These are phyloP conservation scores for Hippolais icterina DNA, from an alignment of 2,113 vertebrate genomes.

Conservation along the genomic window DNA sequence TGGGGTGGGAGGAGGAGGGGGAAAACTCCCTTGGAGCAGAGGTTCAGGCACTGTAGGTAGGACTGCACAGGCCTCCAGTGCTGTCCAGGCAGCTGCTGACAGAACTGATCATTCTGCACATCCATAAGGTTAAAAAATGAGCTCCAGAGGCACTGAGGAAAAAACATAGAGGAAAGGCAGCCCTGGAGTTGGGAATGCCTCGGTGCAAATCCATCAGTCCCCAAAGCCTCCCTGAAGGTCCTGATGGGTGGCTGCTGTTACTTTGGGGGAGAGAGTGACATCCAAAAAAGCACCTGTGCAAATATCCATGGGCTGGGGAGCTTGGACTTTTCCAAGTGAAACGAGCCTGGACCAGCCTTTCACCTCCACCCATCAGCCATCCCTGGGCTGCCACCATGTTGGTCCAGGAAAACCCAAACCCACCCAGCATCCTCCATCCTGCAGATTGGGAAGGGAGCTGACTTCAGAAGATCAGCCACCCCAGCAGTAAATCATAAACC, in stretches of 20 bases:
- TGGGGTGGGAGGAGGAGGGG: background rate
- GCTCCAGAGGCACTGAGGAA: background rate
- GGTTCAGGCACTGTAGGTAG: background rate
- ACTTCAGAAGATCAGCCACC: background rate
- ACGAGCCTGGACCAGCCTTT: background rate
- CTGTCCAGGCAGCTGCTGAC: background rate
- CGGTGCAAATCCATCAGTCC: background rate
- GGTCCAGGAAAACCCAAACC: background rate
- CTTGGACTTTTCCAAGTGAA: background rate
- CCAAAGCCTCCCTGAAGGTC: background rate
- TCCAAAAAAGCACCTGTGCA: background rate
- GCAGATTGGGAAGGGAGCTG: too few relatives aligned
- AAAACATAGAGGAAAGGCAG: background rate
- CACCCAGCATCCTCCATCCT: accelerated
- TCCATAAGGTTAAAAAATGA: background rate
- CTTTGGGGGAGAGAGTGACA: background rate
- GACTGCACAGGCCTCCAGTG: background rate
- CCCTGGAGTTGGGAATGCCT: background rate
- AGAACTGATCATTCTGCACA: background rate
- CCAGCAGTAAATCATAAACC: background rate
- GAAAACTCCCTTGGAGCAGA: background rate
- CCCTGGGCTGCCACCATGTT: background rate
- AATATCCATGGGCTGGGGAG: background rate
- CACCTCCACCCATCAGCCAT: background rate
- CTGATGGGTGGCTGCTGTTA: background rate